Evolutionary conservation across 2,888 invertebrate species (phyloP).

Genomic region (Stenotaenia linearis): DNA sequence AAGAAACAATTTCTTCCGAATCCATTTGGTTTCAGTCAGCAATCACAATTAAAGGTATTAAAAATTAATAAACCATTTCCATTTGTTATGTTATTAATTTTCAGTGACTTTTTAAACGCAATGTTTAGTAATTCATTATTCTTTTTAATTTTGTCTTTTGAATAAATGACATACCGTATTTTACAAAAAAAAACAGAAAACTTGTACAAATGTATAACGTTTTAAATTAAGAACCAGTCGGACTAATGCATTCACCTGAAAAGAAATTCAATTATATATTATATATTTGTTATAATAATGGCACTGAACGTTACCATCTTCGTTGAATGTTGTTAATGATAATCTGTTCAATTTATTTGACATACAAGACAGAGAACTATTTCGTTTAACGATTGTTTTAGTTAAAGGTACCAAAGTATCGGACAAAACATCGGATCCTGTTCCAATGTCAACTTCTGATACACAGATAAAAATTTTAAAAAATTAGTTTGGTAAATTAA

Average conservation of each 20-base stretch:
- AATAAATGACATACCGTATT: neutral
- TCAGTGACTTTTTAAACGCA: neutral
- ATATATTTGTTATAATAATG: conserved; percentile 24
- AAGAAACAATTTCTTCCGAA: neutral
- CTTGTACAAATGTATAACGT: neutral
- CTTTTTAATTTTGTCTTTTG: neutral
- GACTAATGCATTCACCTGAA: conserved; percentile 69
- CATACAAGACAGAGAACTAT: conserved; percentile 52
- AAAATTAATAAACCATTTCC: neutral
- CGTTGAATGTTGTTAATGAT: conserved; percentile 83
- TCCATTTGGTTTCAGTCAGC: conserved; percentile 18
- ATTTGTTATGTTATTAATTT: too few relatives aligned
- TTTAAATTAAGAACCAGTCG: conserved; percentile 62
- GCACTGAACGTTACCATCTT: conserved; percentile 56
- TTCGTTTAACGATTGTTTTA: conserved; percentile 33
- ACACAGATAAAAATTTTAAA: neutral
- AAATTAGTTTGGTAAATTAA: too few relatives aligned
- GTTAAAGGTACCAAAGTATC: conserved; percentile 42
- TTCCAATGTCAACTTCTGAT: neutral
- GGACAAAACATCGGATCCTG: conserved; percentile 31
- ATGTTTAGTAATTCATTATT: neutral
- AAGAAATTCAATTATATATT: conserved; percentile 36
- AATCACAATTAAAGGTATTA: neutral
- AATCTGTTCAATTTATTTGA: conserved; percentile 80
- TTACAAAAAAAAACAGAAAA: neutral